Base-by-base conservation (phyloP, 64 coral and sea anemone genomes). In the Astreopora myriophthalma region DNA sequence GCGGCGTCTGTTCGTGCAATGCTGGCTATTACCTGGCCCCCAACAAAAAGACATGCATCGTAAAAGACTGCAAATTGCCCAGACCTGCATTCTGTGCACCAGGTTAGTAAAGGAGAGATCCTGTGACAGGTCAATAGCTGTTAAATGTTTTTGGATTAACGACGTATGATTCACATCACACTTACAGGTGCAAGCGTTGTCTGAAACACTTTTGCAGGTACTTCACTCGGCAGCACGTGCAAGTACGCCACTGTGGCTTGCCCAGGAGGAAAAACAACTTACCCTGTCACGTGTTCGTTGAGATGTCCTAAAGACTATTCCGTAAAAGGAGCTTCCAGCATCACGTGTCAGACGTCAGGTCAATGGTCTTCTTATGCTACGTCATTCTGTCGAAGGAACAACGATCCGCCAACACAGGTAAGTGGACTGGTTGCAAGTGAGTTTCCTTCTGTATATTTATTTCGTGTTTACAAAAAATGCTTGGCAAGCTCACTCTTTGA, bases 371-470 rank as follows among this genome's bases (percentile, higher is more conserved):
- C 90, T 2, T 93, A 80, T 80, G 44, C 93, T 3, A 55, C 87
- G 14, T 89, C 96, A 68, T 98, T 91, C 57, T 98, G 96, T 75
- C 91, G 94, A 61, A 63, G 96, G 46, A 95, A 84, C 83, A 98
- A 98, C 31, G 96, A 98, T 75, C 94, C 96, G 16, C 96, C 96
- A 17, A 88, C 68, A 13, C 94, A 86, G 93, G 96, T 98, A 75
- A 68, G 36, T 4, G 37, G 11, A 6, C 0, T 2, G 25, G 16
- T 5, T 24, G 34, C 80, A 11, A 8, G 12, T 55, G 13, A n/a
- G n/a, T 42, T 22, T 42, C 30, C 3, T 69, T 17, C 66, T 3
- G n/a, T 69, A 5, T 26, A 6, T 69, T 69, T 69, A 17, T 24
- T 69, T 69, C 3, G 3, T 24, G 4, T 26, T 69, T 69, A n/a